Evolutionary conservation across 1,140 invertebrate genomes (phyloP), one percentile per base, ranked within the genome.

Genomic region (Drosophila pruinosa): DNA sequence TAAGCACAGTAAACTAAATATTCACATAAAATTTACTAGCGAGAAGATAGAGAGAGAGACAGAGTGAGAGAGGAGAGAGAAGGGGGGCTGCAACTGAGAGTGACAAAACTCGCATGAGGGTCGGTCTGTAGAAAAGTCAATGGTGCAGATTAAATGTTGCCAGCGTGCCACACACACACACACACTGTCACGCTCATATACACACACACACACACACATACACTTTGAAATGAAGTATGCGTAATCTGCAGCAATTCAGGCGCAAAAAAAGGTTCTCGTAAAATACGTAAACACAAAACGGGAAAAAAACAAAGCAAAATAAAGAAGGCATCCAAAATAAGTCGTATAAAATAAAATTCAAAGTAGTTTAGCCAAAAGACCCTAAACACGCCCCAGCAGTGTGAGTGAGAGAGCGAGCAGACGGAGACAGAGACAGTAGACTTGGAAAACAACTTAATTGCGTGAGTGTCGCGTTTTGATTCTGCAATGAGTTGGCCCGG

Each of bases 221-320:
- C 52, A 53, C 31, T 26, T 48, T 41, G 36, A 48, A 54, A 65
- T 58, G 78, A 78, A 75, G 76, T 85, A 86, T 80, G 72, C 75
- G 74, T 89, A 90, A 83, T 90, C 89, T 90, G 76, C 63, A 90
- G 71, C 86, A 89, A 90, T 83, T 90, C 89, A 90, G 89, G 85
- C 89, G 83, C 75, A 70, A 81, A 82, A 85, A 86, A 89, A 88
- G 77, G 65, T 71, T 57, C 77, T 86, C 70, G 64, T 59, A 62
- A 74, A 74, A 47, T 81, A 78, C 81, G 73, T 74, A 68, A 77
- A 78, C 78, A 70, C 48, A 69, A 52, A 59, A 36, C 19, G 68
- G 31, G 22, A 65, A 39, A 57, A 47, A 61, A 71, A 43, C 36
- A 24, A 56, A 56, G 34, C 41, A 56, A 70, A 63, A 43, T 52